Base-by-base conservation (phyloP, 2,888 invertebrate genomes). In the Perdita meconis region DNA sequence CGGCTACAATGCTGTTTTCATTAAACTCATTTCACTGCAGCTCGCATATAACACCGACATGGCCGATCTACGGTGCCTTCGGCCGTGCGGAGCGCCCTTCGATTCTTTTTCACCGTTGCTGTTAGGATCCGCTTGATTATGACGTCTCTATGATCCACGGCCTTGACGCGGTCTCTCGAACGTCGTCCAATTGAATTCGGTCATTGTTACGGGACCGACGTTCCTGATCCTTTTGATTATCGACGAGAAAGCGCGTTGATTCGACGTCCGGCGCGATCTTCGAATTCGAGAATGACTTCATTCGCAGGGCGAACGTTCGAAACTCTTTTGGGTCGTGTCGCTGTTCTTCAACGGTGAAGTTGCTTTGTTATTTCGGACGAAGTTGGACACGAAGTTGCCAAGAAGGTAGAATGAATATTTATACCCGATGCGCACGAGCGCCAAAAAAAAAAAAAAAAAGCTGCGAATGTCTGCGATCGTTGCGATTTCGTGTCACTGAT, bases 1-100 rank as follows among this genome's bases (percentile, higher is more conserved):
- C 87, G 65, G 79, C 84, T 87, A 92, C 92, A 92, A 92, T 92
- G 89, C 90, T 90, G 90, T 92, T 92, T 92, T 92, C 91, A 92
- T 92, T 92, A 91, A 91, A 91, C 90, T 91, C 91, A 90, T 92
- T 92, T 91, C 90, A 90, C 81, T 87, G 84, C 86, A 81, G 85
- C 83, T 80, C 82, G 87, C 79, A 80, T 83, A 77, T 83, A 83
- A 80, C 78, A 83, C 84, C 79, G 84, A 86, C 85, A 86, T 79
- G 82, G 78, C 80, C 80, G 84, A 85, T 70, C 85, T 84, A 79
- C 81, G 81, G 81, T n/a, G n/a, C n/a, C 73, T 82, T 66, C 70
- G 73, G 78, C 76, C 80, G 78, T 83, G 81, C 82, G 83, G n/a
- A 82, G 82, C 85, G 81, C 86, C 89, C 88, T 83, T 83, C 80